Percentiles rank a stretch among this genome's conserved stretches.
Evolutionary conservation across 1,140 invertebrate species (phyloP).

Genomic region (Lordiphosa clarofinis): DNA sequence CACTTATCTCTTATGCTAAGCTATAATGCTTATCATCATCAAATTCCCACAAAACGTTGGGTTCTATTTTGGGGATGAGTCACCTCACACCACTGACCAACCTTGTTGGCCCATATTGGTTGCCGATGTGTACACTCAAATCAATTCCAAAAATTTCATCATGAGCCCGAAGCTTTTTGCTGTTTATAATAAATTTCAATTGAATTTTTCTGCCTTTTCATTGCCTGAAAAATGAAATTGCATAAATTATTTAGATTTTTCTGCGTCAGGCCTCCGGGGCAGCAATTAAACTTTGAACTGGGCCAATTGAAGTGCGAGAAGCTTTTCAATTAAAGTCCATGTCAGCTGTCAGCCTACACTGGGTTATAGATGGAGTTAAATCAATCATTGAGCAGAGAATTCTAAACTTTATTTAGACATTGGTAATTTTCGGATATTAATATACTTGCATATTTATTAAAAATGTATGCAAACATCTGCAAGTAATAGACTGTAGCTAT

Average conservation of each 20-base stretch:
- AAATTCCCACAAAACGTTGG: too few species aligned
- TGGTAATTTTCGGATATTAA: too few species aligned
- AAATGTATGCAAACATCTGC: too few species aligned
- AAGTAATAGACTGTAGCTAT: too few species aligned
- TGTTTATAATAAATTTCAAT: constrained; percentile 62
- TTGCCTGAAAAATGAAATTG: constrained; percentile 45
- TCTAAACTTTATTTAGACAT: too few species aligned
- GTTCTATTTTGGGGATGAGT: constrained; percentile 6
- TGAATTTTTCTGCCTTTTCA: constrained; percentile 62
- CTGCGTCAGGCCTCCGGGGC: not conserved
- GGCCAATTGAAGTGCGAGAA: constrained; percentile 53
- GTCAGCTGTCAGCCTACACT: constrained; percentile 5
- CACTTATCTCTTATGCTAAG: constrained; percentile 3
- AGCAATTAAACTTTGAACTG: constrained; percentile 66
- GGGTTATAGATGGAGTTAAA: constrained; percentile 4
- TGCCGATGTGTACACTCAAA: constrained; percentile 41
- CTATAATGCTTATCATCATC: constrained; percentile 24
- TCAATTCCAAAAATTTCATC: constrained; percentile 65
- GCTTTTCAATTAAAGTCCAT: constrained; percentile 55
- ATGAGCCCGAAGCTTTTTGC: constrained; percentile 53
- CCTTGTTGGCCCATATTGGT: constrained; percentile 19
- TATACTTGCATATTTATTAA: too few species aligned
- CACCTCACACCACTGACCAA: not conserved
- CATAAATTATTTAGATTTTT: constrained; percentile 72
- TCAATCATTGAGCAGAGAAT: not conserved